A percentile compares a stretch with the other conserved stretches of the same genome.
Evolutionary conservation across 2,113 vertebrate species (phyloP).

Genomic region (Neolamprologus fasciatus): DNA sequence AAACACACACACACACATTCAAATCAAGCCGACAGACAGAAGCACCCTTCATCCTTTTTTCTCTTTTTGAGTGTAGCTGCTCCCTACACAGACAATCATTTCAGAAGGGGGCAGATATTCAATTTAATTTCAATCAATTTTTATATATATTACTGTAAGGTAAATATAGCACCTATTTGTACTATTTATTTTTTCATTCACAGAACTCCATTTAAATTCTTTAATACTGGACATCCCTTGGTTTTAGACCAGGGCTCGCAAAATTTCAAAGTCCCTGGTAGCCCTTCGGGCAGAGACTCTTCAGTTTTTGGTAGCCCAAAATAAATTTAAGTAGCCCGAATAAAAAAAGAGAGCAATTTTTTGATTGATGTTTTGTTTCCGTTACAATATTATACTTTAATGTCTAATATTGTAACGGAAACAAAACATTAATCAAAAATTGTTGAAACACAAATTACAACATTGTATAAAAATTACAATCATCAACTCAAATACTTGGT

Average conservation of each 20-base stretch:
- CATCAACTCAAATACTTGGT: background rate
- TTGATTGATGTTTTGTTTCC: background rate
- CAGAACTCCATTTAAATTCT: background rate
- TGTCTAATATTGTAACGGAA: background rate
- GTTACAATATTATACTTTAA: rapidly evolving
- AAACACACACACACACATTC: background rate
- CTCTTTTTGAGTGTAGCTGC: background rate
- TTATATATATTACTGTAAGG: background rate
- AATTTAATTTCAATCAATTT: background rate
- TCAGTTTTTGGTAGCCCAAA: background rate
- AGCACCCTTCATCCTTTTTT: background rate
- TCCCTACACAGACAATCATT: background rate
- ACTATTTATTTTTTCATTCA: background rate
- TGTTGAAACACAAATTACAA: background rate
- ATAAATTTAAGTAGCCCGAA: background rate
- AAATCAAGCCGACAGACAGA: background rate
- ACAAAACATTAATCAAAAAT: background rate
- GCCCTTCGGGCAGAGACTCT: background rate
- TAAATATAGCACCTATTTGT: background rate
- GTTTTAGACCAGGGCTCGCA: background rate
- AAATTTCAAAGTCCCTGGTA: background rate
- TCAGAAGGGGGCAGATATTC: background rate
- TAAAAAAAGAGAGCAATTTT: background rate
- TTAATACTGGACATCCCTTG: background rate
- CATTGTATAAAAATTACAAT: background rate